phyloP scores from a whole-genome alignment of 2,888 invertebrate species.

The Mactromeris polynyma region DNA sequence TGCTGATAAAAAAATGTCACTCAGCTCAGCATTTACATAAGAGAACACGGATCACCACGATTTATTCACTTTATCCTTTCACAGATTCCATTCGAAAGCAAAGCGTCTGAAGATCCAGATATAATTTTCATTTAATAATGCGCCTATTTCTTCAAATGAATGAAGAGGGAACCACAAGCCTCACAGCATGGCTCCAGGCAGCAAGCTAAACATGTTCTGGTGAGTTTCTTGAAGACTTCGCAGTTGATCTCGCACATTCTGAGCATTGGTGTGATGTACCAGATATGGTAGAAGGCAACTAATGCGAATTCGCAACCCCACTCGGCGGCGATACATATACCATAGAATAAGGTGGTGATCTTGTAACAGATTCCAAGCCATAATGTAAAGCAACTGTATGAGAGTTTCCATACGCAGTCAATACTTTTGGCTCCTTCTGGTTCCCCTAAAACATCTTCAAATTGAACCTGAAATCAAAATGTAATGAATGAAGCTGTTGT shows the following conservation, averaged over 20 bases:
- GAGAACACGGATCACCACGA: background rate
- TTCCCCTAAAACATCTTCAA: constrained; percentile 75
- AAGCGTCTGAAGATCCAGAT: background rate
- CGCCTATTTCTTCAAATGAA: constrained; percentile 53
- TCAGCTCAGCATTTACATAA: background rate
- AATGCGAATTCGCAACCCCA: constrained; percentile 87
- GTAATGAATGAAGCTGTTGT: no score
- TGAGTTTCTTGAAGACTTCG: constrained; percentile 71
- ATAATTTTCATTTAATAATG: background rate
- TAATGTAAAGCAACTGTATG: constrained; percentile 90
- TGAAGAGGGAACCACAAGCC: constrained; percentile 49
- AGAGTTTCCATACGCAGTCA: constrained; percentile 92
- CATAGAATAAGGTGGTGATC: constrained; percentile 90
- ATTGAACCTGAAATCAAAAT: constrained; percentile 34
- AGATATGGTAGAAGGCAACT: constrained; percentile 90
- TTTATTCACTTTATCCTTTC: background rate
- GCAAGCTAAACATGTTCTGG: constrained; percentile 40
- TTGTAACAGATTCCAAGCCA: constrained; percentile 92
- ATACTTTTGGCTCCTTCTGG: constrained; percentile 86
- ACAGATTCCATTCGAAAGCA: background rate
- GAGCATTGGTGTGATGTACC: constrained; percentile 91
- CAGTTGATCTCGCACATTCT: constrained; percentile 90
- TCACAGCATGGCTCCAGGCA: constrained; percentile 54
- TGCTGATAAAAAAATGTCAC: background rate
- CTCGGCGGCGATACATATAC: constrained; percentile 91